Base-by-base conservation (phyloP, 2,888 invertebrate genomes). In the Dryobota labecula region DNA sequence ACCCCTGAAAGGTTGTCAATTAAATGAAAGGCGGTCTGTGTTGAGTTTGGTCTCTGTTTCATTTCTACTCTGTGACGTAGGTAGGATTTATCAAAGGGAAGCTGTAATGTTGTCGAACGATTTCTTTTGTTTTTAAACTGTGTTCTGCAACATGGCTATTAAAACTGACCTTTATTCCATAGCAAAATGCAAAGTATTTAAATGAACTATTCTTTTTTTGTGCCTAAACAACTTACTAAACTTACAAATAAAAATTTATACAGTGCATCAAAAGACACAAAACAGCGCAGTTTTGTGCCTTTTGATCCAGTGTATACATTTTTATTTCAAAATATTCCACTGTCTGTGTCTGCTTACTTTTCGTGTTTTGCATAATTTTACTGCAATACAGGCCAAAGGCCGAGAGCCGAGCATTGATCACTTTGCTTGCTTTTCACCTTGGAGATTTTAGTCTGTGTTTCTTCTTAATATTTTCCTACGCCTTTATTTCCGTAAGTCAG, bases 61-160 rank as follows among this genome's bases (percentile, higher is more conserved):
- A 15, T 61, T 15, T 11, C 2, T 67, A 61, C 38, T 72, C 60
- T 7, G 43, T 60, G 45, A 30, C 45, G 33, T 27, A n/a, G 11
- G 8, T 30, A 30, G 38, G 41, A 65, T 43, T 56, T 76, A 70
- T 43, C 6, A 33, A 24, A 45, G 11, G 9, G 45, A 51, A 38
- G 24, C 45, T 43, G 45, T 65, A 64, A 27, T 69, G 24, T 45
- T 24, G 41, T 41, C 49, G 27, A 49, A 47, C 41, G 27, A 24
- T 62, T 58, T 66, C 57, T 72, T 72, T 63, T 78, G 57, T 71
- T 76, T 66, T 47, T n/a, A 54, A 58, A 43, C 6, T 41, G 20
- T 20, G n/a, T 47, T 54, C 27, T 13, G 6, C 51, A 43, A 27
- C 24, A 43, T 36, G 20, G 6, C 11, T 27, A 24, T 13, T 15